Evolutionary conservation across 2,113 vertebrate genomes (phyloP).

Genomic region (Tyto alba): DNA sequence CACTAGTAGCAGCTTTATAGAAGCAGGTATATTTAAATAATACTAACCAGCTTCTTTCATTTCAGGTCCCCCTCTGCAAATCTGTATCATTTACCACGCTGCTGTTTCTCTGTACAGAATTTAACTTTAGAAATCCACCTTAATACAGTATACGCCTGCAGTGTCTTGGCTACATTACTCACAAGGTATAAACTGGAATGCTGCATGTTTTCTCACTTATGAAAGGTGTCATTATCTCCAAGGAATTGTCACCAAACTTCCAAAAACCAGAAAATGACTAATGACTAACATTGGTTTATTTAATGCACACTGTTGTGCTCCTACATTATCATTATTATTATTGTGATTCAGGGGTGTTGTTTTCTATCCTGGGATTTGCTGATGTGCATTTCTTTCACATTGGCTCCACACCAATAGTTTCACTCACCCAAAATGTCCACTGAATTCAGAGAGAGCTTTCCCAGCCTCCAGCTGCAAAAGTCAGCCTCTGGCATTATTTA

Average conservation of each 20-base stretch:
- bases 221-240: neutral
- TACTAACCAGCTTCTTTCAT: neutral
- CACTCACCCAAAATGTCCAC: neutral
- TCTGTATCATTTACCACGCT: neutral
- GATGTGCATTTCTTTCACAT: neutral
- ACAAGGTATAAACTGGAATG: neutral
- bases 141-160: neutral
- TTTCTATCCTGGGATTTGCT: neutral
- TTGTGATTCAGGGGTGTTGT: neutral
- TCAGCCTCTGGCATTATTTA: neutral
- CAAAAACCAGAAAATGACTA: neutral
- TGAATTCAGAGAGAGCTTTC: neutral
- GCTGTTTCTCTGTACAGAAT: neutral
- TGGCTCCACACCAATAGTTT: neutral
- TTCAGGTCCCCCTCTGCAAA: neutral
- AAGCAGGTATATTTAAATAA: conserved; percentile 8
- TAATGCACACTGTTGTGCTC: neutral
- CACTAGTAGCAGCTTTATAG: neutral
- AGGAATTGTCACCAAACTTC: neutral
- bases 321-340: neutral
- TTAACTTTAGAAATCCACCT: neutral
- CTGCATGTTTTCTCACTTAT: neutral
- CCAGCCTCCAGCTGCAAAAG: neutral
- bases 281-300: neutral
- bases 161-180: neutral